Percentiles rank a stretch among this genome's conserved stretches.
Conservation (phyloP, 2,797 vertebrate genomes). For the Microcaecilia unicolor region DNA sequence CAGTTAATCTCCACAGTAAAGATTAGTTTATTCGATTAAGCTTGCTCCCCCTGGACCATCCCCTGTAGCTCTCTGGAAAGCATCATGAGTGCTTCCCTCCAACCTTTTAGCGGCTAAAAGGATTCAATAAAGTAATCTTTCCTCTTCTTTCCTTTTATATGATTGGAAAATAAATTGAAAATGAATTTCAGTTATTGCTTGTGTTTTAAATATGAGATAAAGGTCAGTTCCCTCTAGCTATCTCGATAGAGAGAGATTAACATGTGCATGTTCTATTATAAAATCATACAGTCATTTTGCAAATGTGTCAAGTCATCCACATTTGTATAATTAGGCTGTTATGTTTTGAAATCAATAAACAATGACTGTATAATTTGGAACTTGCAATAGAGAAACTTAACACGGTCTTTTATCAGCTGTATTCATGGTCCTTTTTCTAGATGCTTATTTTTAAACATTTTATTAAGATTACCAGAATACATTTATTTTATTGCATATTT, state of each 20-base stretch:
- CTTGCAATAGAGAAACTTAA: no score
- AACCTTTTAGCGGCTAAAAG: conserved; percentile 43
- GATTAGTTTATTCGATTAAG: conserved; percentile 71
- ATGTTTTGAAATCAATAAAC: conserved; percentile 36
- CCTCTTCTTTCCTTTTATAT: conserved; percentile 44
- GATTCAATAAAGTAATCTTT: conserved; percentile 62
- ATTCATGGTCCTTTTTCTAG: no score
- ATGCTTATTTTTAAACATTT: no score
- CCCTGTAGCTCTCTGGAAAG: conserved; percentile 36
- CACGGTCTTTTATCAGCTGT: no score
- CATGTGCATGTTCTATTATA: neutral
- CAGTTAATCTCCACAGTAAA: conserved; percentile 54
- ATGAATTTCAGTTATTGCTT: conserved; percentile 63
- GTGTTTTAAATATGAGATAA: conserved; percentile 68
- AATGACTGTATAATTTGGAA: no score
- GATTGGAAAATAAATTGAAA: conserved; percentile 77
- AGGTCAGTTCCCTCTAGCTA: conserved; percentile 40
- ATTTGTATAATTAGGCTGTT: conserved; percentile 51
- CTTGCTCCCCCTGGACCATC: conserved; percentile 44
- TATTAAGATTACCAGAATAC: no score
- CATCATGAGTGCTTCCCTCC: conserved; percentile 39
- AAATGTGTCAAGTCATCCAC: conserved; percentile 34
- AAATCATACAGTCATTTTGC: conserved; percentile 22
- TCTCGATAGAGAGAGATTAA: conserved; percentile 34
- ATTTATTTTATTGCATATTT: no score